Percentiles rank a stretch among this genome's conserved stretches.
Evolutionary conservation across 2,888 invertebrate genomes (phyloP).

Genomic region (Eustalomyia histrio): DNA sequence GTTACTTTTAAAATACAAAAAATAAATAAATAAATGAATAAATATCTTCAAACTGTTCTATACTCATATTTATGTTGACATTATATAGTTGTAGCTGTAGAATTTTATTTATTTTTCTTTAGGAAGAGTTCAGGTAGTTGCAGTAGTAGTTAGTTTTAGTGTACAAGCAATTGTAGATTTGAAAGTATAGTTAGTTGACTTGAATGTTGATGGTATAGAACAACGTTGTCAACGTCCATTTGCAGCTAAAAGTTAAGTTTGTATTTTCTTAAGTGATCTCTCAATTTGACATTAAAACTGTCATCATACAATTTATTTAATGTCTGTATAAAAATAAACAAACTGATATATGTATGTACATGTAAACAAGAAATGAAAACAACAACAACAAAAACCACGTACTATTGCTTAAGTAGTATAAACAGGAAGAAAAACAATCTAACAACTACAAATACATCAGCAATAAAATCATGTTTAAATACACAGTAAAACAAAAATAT

Average conservation of each 20-base stretch:
- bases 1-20: background rate
- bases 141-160: background rate
- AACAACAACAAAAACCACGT: conserved; percentile 10
- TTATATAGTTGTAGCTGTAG: background rate
- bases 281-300: conserved; percentile 66
- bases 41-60: background rate
- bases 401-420: background rate
- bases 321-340: conserved; percentile 56
- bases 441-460: conserved; percentile 6
- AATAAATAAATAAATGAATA: background rate
- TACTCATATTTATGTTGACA: conserved; percentile 2
- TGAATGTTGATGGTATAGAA: background rate
- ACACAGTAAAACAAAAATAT: conserved; percentile 26
- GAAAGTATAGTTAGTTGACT: conserved; percentile 2
- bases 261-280: conserved; percentile 52
- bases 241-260: background rate
- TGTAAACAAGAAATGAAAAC: conserved; percentile 15
- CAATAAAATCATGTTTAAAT: conserved; percentile 39
- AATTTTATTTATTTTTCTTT: background rate
- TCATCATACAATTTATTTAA: conserved; percentile 61
- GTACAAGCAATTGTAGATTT: background rate
- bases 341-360: conserved; percentile 12
- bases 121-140: background rate
- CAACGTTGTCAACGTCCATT: background rate
- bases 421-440: conserved; percentile 7